phyloP scores from a whole-genome alignment of 2,797 vertebrate genomes.

The Varecia variegata region DNA sequence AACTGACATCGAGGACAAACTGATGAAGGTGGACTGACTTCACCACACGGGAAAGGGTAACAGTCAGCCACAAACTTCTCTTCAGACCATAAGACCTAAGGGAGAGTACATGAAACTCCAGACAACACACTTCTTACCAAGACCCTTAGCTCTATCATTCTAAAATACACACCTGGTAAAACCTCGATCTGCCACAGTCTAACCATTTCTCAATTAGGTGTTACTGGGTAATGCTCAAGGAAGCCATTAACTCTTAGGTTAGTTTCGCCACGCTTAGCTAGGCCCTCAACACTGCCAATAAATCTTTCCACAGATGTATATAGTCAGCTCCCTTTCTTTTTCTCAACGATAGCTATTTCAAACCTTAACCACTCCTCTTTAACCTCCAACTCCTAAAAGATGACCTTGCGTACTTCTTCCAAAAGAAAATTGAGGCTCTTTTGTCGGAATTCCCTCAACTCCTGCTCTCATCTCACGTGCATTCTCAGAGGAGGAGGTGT shows the following conservation, averaged over 20 bases:
- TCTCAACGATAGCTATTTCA: not conserved
- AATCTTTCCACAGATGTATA: not conserved
- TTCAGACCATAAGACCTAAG: not conserved
- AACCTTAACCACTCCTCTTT: not conserved
- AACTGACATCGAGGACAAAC: not conserved
- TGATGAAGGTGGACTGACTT: not conserved
- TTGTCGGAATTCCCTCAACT: not conserved
- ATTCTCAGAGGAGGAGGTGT: not conserved
- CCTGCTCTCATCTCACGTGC: not conserved
- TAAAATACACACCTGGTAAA: not conserved
- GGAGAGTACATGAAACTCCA: not conserved
- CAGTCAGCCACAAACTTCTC: not conserved
- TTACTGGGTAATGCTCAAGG: not conserved
- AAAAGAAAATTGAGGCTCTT: not conserved
- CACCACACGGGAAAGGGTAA: not conserved
- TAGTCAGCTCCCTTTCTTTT: not conserved
- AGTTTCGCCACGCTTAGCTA: not conserved
- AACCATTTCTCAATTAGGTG: not conserved
- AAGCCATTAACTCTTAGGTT: not conserved
- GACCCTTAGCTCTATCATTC: not conserved
- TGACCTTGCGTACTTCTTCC: not conserved
- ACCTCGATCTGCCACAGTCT: not conserved
- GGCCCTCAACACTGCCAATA: not conserved
- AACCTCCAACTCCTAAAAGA: not conserved
- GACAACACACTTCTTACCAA: not conserved